A percentile compares a stretch with the other conserved stretches of the same genome.
phyloP scores from a whole-genome alignment of 2,888 invertebrate species.

The Drosophila ezoana region DNA sequence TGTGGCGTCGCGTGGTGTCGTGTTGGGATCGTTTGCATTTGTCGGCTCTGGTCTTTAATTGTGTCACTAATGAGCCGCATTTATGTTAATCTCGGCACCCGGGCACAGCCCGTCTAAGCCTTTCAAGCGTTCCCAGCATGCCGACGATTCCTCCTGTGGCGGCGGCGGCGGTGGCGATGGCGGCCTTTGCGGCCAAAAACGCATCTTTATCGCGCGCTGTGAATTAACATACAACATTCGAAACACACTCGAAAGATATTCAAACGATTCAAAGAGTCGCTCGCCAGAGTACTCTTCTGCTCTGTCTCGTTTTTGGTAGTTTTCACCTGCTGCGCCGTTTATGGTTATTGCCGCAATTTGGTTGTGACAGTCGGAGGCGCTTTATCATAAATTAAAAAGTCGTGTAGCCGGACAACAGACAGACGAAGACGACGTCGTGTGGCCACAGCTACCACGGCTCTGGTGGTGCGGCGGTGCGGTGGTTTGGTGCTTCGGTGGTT shows the following conservation, averaged over 20 bases:
- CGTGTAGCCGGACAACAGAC: conserved; percentile 58
- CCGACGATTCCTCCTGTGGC: conserved; percentile 21
- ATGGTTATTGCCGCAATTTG: conserved; percentile 81
- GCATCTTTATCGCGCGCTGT: conserved; percentile 62
- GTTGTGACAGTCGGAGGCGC: conserved; percentile 81
- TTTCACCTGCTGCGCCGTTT: conserved; percentile 80
- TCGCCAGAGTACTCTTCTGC: conserved; percentile 2
- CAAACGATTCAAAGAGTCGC: conserved; percentile 24
- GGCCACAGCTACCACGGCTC: conserved; percentile 27
- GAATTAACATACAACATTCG: conserved; percentile 64
- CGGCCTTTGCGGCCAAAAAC: conserved; percentile 9
- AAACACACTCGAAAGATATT: conserved; percentile 38
- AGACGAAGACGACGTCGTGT: conserved; percentile 27
- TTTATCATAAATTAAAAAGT: conserved; percentile 81
- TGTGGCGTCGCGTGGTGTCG: conserved; percentile 18
- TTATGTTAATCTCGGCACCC: conserved; percentile 80
- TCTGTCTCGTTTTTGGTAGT: conserved; percentile 65
- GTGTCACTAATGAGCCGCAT: conserved; percentile 81
- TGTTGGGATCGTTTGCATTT: conserved; percentile 27
- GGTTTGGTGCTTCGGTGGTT: conserved; percentile 21
- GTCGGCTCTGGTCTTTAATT: conserved; percentile 69
- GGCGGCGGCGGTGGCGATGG: conserved; percentile 1
- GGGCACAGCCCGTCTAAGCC: conserved; percentile 61
- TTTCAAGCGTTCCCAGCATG: conserved; percentile 53
- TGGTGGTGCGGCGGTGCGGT: conserved; percentile 38